Evolutionary conservation across 2,113 vertebrate species (phyloP), one percentile per base, ranked within the genome.

Genomic region (Ifrita kowaldi): DNA sequence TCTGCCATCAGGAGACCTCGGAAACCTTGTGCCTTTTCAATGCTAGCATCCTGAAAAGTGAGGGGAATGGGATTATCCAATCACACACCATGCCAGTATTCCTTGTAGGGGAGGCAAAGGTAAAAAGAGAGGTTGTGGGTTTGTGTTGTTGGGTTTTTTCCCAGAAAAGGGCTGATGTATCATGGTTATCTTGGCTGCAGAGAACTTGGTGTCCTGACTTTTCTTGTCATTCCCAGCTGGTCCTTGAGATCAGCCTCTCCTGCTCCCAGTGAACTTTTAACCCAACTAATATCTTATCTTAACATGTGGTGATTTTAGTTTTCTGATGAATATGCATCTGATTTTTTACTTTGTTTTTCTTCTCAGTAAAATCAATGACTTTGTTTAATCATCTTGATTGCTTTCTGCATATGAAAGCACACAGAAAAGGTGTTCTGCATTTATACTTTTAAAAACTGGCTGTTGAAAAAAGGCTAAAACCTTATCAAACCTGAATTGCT

Each of bases 101-200:
- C 32, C 46, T 39, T 11, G 0, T 5, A 33, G 35, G 16, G 47
- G 14, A 41, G 33, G 20, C 11, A n/a, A 65, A 71, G 30, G 52
- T 50, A 9, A 20, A 82, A 42, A 60, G 32, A 16, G 30, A 35
- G 10, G 11, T 7, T 47, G 5, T 39, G 53, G 42, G 5, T 44
- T 44, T 27, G 7, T 44, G 22, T 32, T 41, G 19, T 17, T 42
- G 14, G 0, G 3, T 52, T 65, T 87, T 24, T 41, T 2, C 37
- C 32, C 60, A 21, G 35, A 3, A 21, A 26, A 78, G 4, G 26
- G 3, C 23, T 2, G 1, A 2, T 5, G 42, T 42, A 5, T 7
- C 0, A 0, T 16, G 35, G 9, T 91, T 79, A 53, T 80, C 26
- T 71, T 52, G 57, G 11, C 35, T 69, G 41, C 20, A n/a, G 80